Conservation (phyloP, 2,113 vertebrate species). For the Apodemus speciosus region DNA sequence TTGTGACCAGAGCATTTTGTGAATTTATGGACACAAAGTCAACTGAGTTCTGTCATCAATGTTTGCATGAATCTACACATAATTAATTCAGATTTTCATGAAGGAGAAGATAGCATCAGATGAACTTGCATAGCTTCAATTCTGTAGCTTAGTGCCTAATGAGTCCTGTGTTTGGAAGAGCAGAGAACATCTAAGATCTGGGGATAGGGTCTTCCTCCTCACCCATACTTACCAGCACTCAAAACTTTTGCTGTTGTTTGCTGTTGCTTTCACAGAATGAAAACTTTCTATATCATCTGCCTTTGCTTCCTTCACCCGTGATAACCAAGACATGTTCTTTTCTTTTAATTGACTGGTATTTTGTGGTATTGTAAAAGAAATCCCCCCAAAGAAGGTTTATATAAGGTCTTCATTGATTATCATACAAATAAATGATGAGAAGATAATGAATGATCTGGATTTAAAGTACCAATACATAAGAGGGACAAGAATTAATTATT, state of each 20-base stretch:
- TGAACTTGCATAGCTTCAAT: neutral
- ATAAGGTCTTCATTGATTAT: neutral
- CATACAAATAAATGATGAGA: neutral
- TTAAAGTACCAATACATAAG: neutral
- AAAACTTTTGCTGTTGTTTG: neutral
- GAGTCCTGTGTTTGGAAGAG: neutral
- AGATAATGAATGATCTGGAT: neutral
- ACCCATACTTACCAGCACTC: neutral
- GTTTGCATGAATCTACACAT: conserved; percentile 1
- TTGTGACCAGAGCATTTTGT: conserved; percentile 1
- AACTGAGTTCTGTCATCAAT: neutral
- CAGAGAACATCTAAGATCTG: neutral
- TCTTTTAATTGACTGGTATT: neutral
- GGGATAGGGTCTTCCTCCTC: neutral
- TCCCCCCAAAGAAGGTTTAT: neutral
- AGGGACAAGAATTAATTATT: neutral
- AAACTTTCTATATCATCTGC: neutral
- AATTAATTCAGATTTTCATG: neutral
- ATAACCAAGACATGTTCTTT: conserved; percentile 21
- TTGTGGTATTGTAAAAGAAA: neutral
- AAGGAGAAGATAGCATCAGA: neutral
- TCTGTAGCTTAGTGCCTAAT: neutral
- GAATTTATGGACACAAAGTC: neutral
- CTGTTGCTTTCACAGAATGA: neutral
- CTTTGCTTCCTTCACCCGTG: neutral